Percentiles rank a stretch among this genome's conserved stretches.
phyloP scores from a whole-genome alignment of 2,797 vertebrate genomes.

The Sardinella longiceps region DNA sequence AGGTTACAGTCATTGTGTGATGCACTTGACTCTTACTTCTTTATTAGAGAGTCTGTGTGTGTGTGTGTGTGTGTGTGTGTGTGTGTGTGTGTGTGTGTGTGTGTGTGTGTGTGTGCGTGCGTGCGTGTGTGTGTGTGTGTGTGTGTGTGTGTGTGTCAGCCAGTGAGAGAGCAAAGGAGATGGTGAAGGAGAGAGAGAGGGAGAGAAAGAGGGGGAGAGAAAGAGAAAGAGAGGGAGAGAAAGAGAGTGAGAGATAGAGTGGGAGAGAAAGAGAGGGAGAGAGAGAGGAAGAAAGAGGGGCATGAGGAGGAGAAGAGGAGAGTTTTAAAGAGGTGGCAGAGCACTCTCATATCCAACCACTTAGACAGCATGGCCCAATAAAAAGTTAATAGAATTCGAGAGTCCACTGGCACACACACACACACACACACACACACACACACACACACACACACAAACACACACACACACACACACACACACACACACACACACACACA shows the following conservation, averaged over 20 bases:
- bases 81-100: slow-evolving; percentile 4
- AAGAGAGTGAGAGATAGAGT: too few species aligned
- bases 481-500: slow-evolving; percentile 9
- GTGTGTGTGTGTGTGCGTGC: background rate
- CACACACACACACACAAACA: slow-evolving; percentile 6
- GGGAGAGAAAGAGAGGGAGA: background rate
- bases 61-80: slow-evolving; percentile 1
- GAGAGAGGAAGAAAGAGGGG: background rate
- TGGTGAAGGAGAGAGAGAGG: background rate
- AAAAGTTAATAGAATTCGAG: background rate
- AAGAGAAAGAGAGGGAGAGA: background rate
- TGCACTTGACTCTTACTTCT: slow-evolving; percentile 65
- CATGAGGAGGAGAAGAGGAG: background rate
- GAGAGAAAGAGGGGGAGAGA: background rate
- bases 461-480: background rate
- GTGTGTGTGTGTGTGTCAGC: background rate
- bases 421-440: slow-evolving; percentile 17
- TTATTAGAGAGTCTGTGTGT: background rate
- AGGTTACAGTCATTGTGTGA: slow-evolving; percentile 56
- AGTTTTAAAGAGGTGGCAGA: slow-evolving; percentile 42
- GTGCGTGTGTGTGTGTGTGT: slow-evolving; percentile 11
- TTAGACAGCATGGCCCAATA: slow-evolving; percentile 4
- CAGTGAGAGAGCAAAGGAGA: slow-evolving; percentile 29
- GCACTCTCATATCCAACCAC: slow-evolving; percentile 22
- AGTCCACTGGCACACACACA: slow-evolving; percentile 12